Evolutionary conservation across 2,113 vertebrate genomes (phyloP), one percentile per base, ranked within the genome.

Genomic region (Nannospalax galili): DNA sequence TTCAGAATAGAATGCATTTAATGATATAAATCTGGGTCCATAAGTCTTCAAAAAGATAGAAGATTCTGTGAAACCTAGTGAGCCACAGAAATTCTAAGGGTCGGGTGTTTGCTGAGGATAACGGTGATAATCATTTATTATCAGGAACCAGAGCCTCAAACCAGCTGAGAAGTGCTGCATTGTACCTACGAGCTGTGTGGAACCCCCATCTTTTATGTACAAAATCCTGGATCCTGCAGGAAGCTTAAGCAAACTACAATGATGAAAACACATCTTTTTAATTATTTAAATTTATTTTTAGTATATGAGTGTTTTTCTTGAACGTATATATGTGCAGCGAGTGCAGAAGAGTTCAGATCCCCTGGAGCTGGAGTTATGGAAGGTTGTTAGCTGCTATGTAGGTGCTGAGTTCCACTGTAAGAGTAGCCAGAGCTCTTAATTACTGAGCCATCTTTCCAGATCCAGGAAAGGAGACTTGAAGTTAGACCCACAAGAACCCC

Each of bases 71-170:
- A 58, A 35, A 20, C 78, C 84, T 16, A 32, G 4, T 69, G 22
- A 84, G 5, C 14, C 56, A n/a, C 7, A 62, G 12, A 48, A 67
- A 62, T 64, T 78, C 19, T 35, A 56, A 45, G 74, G 42, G 16
- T 8, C 22, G 60, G 4, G 2, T 73, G 45, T 73, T 10, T 77
- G n/a, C 62, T 65, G 26, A 77, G 35, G 48, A 79, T 30, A 52
- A 35, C 37, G 11, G 0, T 8, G 40, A 0, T 15, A 45, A n/a
- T 20, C 20, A 30, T 20, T 89, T 56, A 30, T 9, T 7, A 0
- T 26, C 2, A 40, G 17, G 12, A 40, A 52, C 26, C 20, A 30
- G 73, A 69, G 2, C n/a, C 32, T 48, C 30, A 42, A 48, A 65
- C 0, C 48, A 10, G 20, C 22, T 48, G 15, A 69, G 40, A 74